Base-by-base conservation (phyloP, 1,140 invertebrate genomes). In the Goniozus legneri region DNA sequence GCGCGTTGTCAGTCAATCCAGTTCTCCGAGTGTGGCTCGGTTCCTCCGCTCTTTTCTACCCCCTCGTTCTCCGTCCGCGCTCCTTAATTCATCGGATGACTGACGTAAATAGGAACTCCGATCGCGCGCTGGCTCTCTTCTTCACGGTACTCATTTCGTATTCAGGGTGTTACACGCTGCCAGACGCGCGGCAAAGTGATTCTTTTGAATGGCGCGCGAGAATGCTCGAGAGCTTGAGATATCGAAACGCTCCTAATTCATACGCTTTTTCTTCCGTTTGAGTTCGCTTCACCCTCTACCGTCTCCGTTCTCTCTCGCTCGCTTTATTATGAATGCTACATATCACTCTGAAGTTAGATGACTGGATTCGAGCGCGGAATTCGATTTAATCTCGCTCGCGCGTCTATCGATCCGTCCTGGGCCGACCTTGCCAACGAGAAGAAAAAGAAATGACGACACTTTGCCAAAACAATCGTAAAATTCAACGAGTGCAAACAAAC, bases 71-170 rank as follows among this genome's bases (percentile, higher is more conserved):
- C 45, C 49, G 41, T 35, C 37, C 47, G 22, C 42, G 45, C 10
- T 50, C 47, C 54, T 67, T 63, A 64, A 67, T 64, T 63, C 65
- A 55, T 47, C 54, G 61, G 57, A 57, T 66, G 61, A 69, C 56
- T 62, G 65, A 69, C 66, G 59, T 62, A 69, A 65, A 69, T 64
- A 67, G 63, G 58, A 62, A 59, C 57, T 60, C 51, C 49, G 54
- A 62, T 64, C 60, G 54, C 54, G 50, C 50, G 50, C 30, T 45
- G 56, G n/a, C n/a, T n/a, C 56, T 53, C 43, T 58, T 55, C 61
- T 65, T 67, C 64, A 65, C 60, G 65, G 60, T 58, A 52, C 56
- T 69, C 63, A 67, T 64, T 62, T 54, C 31, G 48, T 58, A 65
- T 69, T 67, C 58, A 56, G 51, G 45, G 50, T 55, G 55, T 58